A percentile compares a stretch with the other conserved stretches of the same genome.
These are phyloP conservation scores for Equus przewalskii DNA, from an alignment of 2,113 vertebrate genomes.

Conservation along the genomic window DNA sequence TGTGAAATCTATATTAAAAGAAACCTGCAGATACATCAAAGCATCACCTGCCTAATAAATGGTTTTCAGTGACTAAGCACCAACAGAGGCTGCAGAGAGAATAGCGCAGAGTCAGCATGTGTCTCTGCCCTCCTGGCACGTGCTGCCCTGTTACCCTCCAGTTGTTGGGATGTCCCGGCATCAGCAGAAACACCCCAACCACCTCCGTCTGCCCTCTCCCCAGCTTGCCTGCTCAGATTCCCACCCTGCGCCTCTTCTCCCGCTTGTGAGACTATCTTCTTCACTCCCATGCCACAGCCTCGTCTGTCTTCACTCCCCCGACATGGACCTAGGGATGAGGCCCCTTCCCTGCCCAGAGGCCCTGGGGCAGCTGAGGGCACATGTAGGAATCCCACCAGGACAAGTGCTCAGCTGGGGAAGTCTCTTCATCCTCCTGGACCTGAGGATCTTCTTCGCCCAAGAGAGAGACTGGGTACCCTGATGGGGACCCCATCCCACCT, in stretches of 20 bases:
- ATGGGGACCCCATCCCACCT: fast-evolving
- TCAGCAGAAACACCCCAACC: fast-evolving
- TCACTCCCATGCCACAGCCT: too few species aligned
- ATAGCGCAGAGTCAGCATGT: fast-evolving
- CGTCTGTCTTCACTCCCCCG: too few species aligned
- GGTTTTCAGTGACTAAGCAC: background rate
- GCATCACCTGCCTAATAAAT: background rate
- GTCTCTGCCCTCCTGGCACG: background rate
- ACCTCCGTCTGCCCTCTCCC: fast-evolving
- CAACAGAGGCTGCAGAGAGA: background rate
- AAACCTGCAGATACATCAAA: background rate
- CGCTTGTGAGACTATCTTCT: background rate
- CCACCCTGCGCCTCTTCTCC: fast-evolving
- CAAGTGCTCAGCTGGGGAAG: background rate
- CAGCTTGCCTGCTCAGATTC: too few species aligned
- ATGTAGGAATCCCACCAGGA: background rate
- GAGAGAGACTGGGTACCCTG: fast-evolving
- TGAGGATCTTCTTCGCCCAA: background rate
- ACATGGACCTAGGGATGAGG: fast-evolving
- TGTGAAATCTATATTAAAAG: background rate
- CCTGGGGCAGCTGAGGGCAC: too few species aligned
- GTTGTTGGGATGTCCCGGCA: fast-evolving
- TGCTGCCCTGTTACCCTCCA: fast-evolving
- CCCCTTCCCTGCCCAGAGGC: background rate
- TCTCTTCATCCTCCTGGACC: background rate